Conservation (phyloP, 2,888 invertebrate species). For the Ommatoiulus sabulosus region DNA sequence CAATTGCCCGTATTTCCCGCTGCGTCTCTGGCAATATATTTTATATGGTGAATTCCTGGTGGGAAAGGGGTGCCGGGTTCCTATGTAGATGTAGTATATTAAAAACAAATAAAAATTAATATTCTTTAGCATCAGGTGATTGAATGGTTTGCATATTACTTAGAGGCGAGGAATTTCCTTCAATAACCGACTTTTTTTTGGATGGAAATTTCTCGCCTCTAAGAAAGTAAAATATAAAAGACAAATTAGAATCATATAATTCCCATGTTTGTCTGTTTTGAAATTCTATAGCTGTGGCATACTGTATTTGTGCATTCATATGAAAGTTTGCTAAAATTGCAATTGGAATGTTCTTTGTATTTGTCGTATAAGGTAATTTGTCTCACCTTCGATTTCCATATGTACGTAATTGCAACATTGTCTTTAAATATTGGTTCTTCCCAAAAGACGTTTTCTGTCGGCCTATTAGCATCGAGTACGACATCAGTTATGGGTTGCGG, state of each 20-base stretch:
- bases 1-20: conserved; percentile 55
- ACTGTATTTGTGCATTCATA: no score
- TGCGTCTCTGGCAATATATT: conserved; percentile 55
- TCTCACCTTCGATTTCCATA: conserved; percentile 56
- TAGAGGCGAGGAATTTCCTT: no score
- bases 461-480: neutral
- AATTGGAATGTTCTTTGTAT: no score
- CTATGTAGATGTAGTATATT: conserved; percentile 21
- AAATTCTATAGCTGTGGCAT: no score
- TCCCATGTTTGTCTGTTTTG: no score
- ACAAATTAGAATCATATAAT: no score
- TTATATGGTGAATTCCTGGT: conserved; percentile 55
- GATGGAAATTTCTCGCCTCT: no score
- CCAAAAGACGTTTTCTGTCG: conserved; percentile 20
- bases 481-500: conserved; percentile 51
- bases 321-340: no score
- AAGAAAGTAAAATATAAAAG: no score
- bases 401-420: conserved; percentile 51
- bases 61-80: conserved; percentile 51
- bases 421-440: conserved; percentile 56
- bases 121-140: no score
- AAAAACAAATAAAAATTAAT: neutral
- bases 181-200: no score
- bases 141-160: no score
- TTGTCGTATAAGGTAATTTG: neutral